These are phyloP conservation scores for Rhimphoctona megacephalus DNA, from an alignment of 2,888 invertebrate genomes.

Conservation along the genomic window DNA sequence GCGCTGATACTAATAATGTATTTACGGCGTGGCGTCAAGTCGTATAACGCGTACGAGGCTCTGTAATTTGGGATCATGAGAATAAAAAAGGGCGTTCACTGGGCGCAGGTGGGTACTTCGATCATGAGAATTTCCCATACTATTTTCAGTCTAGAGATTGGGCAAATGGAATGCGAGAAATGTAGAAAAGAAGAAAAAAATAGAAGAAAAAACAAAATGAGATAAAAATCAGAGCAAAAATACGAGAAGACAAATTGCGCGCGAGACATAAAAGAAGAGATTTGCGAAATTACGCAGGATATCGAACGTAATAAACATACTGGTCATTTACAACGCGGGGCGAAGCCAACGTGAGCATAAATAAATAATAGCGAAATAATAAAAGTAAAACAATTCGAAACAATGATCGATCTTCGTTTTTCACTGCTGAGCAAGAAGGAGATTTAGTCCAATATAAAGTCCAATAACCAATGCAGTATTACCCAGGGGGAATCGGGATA, in stretches of 20 bases:
- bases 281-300: not conserved
- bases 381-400: not conserved
- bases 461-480: too few species aligned
- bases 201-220: not conserved
- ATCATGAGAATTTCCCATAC: conserved; percentile 47
- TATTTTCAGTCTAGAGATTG: conserved; percentile 3
- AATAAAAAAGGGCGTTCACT: not conserved
- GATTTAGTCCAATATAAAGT: not conserved
- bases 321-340: not conserved
- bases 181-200: conserved; percentile 8
- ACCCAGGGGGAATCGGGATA: too few species aligned
- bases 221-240: conserved; percentile 9
- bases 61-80: conserved; percentile 58
- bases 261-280: not conserved
- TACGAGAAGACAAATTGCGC: not conserved
- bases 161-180: conserved; percentile 45
- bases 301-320: not conserved
- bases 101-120: not conserved
- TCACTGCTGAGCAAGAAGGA: not conserved
- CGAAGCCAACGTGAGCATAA: not conserved
- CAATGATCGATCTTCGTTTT: not conserved
- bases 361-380: not conserved
- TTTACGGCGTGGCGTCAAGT: conserved; percentile 30
- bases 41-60: conserved; percentile 17
- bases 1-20: conserved; percentile 1